Evolutionary conservation across 2,797 vertebrate species (phyloP).

Genomic region (Silurus aristotelis): DNA sequence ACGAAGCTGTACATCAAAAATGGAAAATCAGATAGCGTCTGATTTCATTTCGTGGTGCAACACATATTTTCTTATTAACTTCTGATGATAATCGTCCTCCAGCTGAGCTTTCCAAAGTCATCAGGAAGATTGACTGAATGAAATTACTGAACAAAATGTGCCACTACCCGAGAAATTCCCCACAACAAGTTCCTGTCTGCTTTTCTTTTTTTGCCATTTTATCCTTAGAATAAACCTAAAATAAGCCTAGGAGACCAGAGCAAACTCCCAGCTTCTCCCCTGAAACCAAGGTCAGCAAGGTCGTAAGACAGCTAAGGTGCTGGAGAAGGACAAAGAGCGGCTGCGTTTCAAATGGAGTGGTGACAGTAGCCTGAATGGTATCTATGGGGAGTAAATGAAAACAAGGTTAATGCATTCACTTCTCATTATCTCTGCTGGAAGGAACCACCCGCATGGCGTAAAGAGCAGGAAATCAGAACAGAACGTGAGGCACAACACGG

Average conservation of each 20-base stretch:
- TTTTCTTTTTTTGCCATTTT: slow-evolving; percentile 32
- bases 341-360: slow-evolving; percentile 63
- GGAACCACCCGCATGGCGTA: slow-evolving; percentile 68
- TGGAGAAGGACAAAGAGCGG: slow-evolving; percentile 53
- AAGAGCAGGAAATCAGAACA: slow-evolving; percentile 74
- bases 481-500: slow-evolving; percentile 56
- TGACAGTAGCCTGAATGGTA: slow-evolving; percentile 61
- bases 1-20: slow-evolving; percentile 30
- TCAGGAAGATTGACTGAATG: slow-evolving; percentile 49
- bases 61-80: slow-evolving; percentile 54
- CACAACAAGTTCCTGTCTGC: slow-evolving; percentile 25
- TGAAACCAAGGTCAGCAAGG: slow-evolving; percentile 56
- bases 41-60: slow-evolving; percentile 47
- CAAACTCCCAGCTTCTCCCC: slow-evolving; percentile 61
- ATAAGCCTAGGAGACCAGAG: slow-evolving; percentile 59
- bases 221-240: slow-evolving; percentile 53
- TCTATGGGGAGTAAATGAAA: slow-evolving; percentile 78
- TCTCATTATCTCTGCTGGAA: slow-evolving; percentile 73
- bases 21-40: slow-evolving; percentile 32
- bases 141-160: slow-evolving; percentile 52
- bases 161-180: slow-evolving; percentile 5
- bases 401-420: slow-evolving; percentile 80
- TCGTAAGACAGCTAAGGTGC: slow-evolving; percentile 57
- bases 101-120: slow-evolving; percentile 54
- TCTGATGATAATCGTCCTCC: slow-evolving; percentile 55